phyloP scores from a whole-genome alignment of 2,113 vertebrate genomes.

The Callocephalon fimbriatum region DNA sequence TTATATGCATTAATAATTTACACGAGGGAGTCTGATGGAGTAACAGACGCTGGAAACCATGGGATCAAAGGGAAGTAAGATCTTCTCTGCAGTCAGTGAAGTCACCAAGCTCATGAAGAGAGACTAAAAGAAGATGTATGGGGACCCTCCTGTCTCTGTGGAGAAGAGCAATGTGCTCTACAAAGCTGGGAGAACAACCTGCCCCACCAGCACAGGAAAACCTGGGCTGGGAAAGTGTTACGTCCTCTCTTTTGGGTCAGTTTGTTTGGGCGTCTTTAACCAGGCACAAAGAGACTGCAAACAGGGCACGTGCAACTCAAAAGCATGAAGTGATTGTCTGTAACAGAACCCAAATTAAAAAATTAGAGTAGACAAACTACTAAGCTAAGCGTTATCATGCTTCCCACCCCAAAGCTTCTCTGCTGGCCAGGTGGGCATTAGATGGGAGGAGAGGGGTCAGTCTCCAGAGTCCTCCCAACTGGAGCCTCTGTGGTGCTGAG shows the following conservation, averaged over 20 bases:
- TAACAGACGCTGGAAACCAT: neutral
- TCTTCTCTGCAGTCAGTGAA: neutral
- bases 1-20: neutral
- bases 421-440: rapidly evolving
- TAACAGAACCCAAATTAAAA: neutral
- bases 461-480: neutral
- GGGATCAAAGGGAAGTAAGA: neutral
- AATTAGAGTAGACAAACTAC: neutral
- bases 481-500: rapidly evolving
- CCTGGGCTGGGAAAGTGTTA: neutral
- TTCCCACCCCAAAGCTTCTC: neutral
- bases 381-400: neutral
- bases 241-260: neutral
- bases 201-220: neutral
- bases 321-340: neutral
- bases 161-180: neutral
- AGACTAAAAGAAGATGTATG: neutral
- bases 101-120: neutral
- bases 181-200: neutral
- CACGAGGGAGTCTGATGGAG: neutral
- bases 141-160: neutral
- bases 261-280: neutral
- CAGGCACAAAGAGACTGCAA: neutral
- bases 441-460: rapidly evolving
- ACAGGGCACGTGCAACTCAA: neutral